Conservation (phyloP, 2,113 vertebrate genomes). For the Pollachius pollachius region DNA sequence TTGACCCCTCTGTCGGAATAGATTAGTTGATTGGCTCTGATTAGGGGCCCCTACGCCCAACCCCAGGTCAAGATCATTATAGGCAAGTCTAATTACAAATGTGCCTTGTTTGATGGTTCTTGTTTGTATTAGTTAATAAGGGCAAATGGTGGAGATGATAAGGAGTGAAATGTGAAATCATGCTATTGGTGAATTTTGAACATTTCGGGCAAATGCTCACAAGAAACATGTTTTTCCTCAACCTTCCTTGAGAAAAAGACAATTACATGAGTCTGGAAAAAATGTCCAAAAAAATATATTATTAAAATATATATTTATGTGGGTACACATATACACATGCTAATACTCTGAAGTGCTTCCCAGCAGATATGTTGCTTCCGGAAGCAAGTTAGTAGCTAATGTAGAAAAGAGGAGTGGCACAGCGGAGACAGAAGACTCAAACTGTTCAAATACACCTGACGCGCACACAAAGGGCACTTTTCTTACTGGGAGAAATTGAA, state of each 20-base stretch:
- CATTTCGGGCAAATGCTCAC: constrained; percentile 8
- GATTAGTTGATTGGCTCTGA: constrained; percentile 65
- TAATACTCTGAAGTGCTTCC: constrained; percentile 8
- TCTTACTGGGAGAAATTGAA: constrained; percentile 64
- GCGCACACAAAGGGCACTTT: constrained; percentile 52
- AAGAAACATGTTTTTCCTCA: not conserved
- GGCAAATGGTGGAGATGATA: constrained; percentile 15
- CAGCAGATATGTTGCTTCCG: no score
- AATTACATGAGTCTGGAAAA: no score
- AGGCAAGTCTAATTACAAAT: constrained; percentile 44
- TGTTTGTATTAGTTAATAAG: constrained; percentile 21
- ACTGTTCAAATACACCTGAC: constrained; percentile 72
- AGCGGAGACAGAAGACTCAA: constrained; percentile 59
- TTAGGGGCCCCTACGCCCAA: constrained; percentile 58
- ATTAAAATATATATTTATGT: no score
- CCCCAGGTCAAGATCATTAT: constrained; percentile 66
- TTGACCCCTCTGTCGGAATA: constrained; percentile 57
- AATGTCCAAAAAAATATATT: no score
- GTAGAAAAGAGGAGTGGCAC: constrained; percentile 47
- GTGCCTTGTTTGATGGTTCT: constrained; percentile 42
- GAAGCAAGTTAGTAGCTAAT: no score
- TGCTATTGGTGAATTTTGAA: constrained; percentile 17
- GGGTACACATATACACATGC: no score
- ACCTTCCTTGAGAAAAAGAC: no score
- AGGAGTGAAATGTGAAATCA: constrained; percentile 16